Evolutionary conservation across 2,888 invertebrate species (phyloP).

Genomic region (Diaperis boleti): DNA sequence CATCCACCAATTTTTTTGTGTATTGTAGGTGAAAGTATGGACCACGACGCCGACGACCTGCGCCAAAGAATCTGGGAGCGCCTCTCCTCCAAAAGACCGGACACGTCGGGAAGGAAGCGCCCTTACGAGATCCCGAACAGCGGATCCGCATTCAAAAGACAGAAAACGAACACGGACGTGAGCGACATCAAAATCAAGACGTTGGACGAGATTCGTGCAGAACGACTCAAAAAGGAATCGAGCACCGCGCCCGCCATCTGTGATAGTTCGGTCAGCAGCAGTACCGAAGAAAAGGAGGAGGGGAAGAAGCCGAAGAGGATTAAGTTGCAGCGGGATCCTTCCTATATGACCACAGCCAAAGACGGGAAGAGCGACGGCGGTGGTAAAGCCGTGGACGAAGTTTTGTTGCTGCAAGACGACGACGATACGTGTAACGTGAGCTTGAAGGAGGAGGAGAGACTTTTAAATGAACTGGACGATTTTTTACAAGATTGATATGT

Average conservation of each 20-base stretch:
- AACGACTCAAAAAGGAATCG: constrained; percentile 47
- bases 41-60: constrained; percentile 53
- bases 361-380: constrained; percentile 5
- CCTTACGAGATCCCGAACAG: constrained; percentile 44
- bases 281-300: constrained; percentile 45
- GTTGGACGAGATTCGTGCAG: constrained; percentile 64
- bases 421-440: constrained; percentile 56
- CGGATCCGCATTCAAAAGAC: constrained; percentile 35
- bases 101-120: constrained; percentile 21
- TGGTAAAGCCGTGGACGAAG: constrained; percentile 57
- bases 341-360: constrained; percentile 6
- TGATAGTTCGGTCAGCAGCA: constrained; percentile 42
- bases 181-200: constrained; percentile 63
- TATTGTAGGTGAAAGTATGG: constrained; percentile 19
- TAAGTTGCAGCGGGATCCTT: constrained; percentile 42
- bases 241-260: constrained; percentile 16
- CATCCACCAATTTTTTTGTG: too few relatives aligned
- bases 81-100: constrained; percentile 45
- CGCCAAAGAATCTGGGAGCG: constrained; percentile 57
- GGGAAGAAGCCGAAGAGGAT: constrained; percentile 40
- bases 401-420: constrained; percentile 60
- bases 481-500: constrained; percentile 60
- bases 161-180: constrained; percentile 42
- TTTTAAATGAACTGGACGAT: constrained; percentile 65
- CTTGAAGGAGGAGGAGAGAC: constrained; percentile 62